phyloP scores from a whole-genome alignment of 2,113 vertebrate species.

The Eretmochelys imbricata region DNA sequence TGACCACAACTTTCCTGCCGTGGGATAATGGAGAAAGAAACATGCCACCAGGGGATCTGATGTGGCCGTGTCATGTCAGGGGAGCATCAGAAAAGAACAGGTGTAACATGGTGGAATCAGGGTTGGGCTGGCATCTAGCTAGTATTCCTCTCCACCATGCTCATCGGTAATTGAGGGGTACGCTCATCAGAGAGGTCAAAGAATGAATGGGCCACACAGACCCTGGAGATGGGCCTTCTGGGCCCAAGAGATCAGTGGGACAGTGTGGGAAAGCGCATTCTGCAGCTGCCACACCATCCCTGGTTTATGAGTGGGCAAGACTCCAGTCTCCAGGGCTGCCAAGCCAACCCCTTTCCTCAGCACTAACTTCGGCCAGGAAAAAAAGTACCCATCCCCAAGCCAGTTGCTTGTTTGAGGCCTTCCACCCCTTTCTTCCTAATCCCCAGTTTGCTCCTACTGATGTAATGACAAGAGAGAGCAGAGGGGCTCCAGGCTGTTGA shows the following conservation, averaged over 20 bases:
- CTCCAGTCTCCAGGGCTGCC: neutral
- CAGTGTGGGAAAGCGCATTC: neutral
- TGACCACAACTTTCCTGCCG: neutral
- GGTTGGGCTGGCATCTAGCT: neutral
- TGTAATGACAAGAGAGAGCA: no score
- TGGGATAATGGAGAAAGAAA: neutral
- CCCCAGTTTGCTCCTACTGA: no score
- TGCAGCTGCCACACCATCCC: neutral
- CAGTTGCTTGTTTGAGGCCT: neutral
- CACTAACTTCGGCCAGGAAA: neutral
- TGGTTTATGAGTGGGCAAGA: neutral
- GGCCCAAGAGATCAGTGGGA: neutral
- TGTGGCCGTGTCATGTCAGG: neutral
- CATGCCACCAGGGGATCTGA: neutral
- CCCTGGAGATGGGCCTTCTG: neutral
- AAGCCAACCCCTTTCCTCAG: neutral
- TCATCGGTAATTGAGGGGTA: neutral
- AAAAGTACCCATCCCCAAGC: neutral
- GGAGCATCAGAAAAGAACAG: neutral
- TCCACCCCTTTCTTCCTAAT: neutral
- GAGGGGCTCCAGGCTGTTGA: no score
- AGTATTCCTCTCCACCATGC: neutral
- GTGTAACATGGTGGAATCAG: neutral
- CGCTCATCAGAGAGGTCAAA: neutral
- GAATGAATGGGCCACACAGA: neutral